Conservation (phyloP, 2,113 vertebrate genomes). For the Planiliza haematocheilus region DNA sequence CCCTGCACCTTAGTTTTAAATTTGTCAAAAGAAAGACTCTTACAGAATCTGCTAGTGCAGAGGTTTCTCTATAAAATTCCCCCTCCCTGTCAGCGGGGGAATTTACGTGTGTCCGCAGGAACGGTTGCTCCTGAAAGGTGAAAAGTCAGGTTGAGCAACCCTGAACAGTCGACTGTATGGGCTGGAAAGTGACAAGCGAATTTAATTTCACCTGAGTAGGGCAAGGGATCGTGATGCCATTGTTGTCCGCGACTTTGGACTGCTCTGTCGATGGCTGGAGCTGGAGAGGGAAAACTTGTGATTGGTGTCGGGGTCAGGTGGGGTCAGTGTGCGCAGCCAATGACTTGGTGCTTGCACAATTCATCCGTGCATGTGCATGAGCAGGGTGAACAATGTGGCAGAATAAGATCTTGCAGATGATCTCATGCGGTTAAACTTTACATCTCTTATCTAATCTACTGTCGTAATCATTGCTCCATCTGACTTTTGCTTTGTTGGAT, state of each 20-base stretch:
- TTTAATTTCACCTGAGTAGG: constrained; percentile 71
- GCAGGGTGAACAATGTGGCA: not conserved
- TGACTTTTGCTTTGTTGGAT: constrained; percentile 14
- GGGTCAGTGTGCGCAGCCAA: not conserved
- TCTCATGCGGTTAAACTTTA: constrained; percentile 41
- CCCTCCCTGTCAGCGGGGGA: constrained; percentile 21
- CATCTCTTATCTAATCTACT: constrained; percentile 62
- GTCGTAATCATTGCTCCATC: constrained; percentile 12
- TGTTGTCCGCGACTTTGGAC: constrained; percentile 37
- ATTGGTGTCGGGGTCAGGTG: constrained; percentile 10
- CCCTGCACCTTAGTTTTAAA: not conserved
- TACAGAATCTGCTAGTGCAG: constrained; percentile 51
- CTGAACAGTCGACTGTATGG: not conserved
- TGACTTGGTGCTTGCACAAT: constrained; percentile 19
- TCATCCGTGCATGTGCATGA: not conserved
- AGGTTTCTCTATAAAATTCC: not conserved
- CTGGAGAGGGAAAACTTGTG: constrained; percentile 48
- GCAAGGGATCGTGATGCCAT: constrained; percentile 55
- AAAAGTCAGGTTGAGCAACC: not conserved
- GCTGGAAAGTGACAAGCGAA: not conserved
- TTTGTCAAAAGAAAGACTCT: constrained; percentile 19
- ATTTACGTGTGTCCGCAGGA: constrained; percentile 77
- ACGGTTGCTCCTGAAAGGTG: constrained; percentile 69
- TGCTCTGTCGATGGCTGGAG: constrained; percentile 67
- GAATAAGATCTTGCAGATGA: not conserved